phyloP scores from a whole-genome alignment of 2,888 invertebrate genomes.

The Drosophila mercatorum region DNA sequence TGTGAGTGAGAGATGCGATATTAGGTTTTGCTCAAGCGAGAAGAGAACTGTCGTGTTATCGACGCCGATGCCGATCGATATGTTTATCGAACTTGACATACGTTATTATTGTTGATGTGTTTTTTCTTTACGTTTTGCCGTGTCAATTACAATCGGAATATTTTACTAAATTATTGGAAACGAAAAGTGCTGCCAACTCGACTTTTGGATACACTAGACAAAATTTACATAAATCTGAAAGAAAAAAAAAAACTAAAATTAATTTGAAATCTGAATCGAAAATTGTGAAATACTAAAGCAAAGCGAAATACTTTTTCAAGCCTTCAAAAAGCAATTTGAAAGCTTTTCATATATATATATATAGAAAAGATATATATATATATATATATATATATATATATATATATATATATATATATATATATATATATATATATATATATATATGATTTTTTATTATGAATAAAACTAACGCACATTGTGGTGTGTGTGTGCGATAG shows the following conservation, averaged over 20 bases:
- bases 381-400: too few relatives aligned
- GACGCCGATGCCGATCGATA: conserved; percentile 12
- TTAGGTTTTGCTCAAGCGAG: conserved; percentile 22
- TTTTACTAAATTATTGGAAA: conserved; percentile 13
- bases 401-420: too few relatives aligned
- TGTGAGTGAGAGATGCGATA: conserved; percentile 17
- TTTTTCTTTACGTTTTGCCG: conserved; percentile 20
- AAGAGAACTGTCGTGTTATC: conserved; percentile 3
- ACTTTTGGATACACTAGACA: conserved; percentile 10
- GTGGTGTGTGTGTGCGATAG: neutral
- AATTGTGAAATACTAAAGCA: neutral
- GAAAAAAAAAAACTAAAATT: neutral
- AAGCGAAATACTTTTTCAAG: conserved; percentile 3
- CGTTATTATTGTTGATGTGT: conserved; percentile 26
- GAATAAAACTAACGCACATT: conserved; percentile 25
- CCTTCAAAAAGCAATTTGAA: conserved; percentile 29
- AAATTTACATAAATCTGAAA: conserved; percentile 6
- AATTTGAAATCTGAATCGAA: neutral
- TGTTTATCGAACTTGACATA: conserved; percentile 24
- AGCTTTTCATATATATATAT: conserved; percentile 7
- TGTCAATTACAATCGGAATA: conserved; percentile 43
- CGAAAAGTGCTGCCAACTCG: conserved; percentile 24
- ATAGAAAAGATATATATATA: neutral
- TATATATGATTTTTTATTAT: conserved; percentile 25
- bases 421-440: neutral